Conservation (phyloP, 1,140 invertebrate genomes). For the Drosophila arizonae region DNA sequence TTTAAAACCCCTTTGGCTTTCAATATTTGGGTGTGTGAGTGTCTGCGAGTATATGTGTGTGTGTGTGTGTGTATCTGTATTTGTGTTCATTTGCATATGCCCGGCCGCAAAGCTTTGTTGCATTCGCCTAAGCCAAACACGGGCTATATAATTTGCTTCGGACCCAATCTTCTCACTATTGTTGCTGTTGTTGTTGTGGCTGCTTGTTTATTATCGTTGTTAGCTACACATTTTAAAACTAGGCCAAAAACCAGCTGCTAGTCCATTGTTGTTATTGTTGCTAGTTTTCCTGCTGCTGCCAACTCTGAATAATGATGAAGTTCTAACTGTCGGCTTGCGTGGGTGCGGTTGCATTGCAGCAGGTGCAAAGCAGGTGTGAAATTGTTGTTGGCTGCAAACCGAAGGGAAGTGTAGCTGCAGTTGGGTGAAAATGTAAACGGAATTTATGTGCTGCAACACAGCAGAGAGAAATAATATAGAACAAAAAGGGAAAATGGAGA, state of each 20-base stretch:
- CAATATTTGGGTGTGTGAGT: slow-evolving; percentile 29
- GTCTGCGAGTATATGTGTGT: slow-evolving; percentile 18
- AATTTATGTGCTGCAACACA: slow-evolving; percentile 12
- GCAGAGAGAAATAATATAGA: no score
- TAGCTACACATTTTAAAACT: slow-evolving; percentile 58
- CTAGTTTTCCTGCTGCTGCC: slow-evolving; percentile 15
- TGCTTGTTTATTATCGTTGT: slow-evolving; percentile 34
- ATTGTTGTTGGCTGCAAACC: background rate
- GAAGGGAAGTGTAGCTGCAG: slow-evolving; percentile 7
- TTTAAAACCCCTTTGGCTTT: slow-evolving; percentile 58
- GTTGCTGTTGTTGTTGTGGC: background rate
- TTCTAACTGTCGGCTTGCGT: slow-evolving; percentile 25
- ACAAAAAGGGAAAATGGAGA: no score
- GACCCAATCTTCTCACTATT: background rate
- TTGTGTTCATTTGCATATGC: slow-evolving; percentile 59
- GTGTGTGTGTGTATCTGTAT: slow-evolving; percentile 25
- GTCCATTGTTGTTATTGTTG: slow-evolving; percentile 34
- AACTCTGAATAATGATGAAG: slow-evolving; percentile 43
- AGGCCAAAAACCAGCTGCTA: slow-evolving; percentile 62
- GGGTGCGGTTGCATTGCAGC: slow-evolving; percentile 4
- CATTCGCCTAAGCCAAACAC: slow-evolving; percentile 31
- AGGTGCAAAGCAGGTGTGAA: slow-evolving; percentile 36
- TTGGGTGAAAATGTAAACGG: slow-evolving; percentile 2
- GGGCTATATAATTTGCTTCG: slow-evolving; percentile 43
- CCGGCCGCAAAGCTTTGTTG: slow-evolving; percentile 45